Base-by-base conservation (phyloP, 1,140 invertebrate genomes). In the Lerema accius region DNA sequence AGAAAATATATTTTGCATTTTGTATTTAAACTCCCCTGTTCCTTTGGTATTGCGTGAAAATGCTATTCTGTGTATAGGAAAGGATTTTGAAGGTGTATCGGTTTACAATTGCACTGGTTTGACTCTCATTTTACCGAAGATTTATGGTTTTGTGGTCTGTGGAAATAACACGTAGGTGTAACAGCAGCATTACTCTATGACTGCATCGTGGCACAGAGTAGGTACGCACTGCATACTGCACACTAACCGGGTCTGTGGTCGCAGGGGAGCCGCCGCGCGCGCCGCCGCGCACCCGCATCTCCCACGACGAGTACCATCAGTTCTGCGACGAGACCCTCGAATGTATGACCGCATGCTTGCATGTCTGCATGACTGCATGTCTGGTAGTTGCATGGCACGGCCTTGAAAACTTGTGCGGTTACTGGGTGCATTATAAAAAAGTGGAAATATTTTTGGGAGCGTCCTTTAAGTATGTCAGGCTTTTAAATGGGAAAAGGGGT, bases 251-350 rank as follows among this genome's bases (percentile, higher is more conserved):
- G 53, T 45, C 40, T 56, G 51, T 56, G 40, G 23, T 43, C 55
- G 65, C 76, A 58, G 81, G 80, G 73, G 79, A 74, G 58, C 77
- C 84, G 45, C 91, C 89, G 14, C 81, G 89, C 15, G 86, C 89
- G 50, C 90, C 90, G 62, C 90, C 90, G 35, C 83, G 90, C 63
- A 82, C 89, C 11, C 84, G 91, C 71, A 92, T 94, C 68, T 94
- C 93, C 3, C 92, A 94, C 77, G 94, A 95, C 80, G 95, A 96
- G 78, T 95, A 95, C 84, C 94, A 95, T 82, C 94, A 94, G 82
- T 95, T 95, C 90, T 95, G 94, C 88, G 95, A 95, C 90, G 92
- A 93, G 69, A 94, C 94, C 73, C 92, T 96, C 60, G 95, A 96
- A 93, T 95, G 94, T 95, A 95, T 82, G 90, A 76, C 53, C 63